These are phyloP conservation scores for Darevskia nairensis DNA, from an alignment of 2,797 vertebrate genomes.

Conservation along the genomic window DNA sequence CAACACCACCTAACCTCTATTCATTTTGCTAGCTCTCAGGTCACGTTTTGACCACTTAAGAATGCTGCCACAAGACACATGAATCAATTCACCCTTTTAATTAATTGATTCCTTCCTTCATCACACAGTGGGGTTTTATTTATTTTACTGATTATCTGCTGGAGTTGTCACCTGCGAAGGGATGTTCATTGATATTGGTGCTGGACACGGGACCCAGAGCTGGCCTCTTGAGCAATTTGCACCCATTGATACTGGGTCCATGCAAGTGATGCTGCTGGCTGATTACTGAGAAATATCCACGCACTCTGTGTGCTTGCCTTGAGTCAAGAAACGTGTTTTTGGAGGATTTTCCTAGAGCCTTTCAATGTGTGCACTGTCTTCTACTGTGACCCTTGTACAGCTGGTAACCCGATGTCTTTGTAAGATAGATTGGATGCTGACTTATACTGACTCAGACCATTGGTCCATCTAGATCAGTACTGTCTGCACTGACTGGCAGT, in stretches of 20 bases:
- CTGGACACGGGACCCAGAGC: background rate
- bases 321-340: background rate
- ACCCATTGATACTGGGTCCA: background rate
- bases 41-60: slow-evolving; percentile 2
- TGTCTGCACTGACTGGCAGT: too few relatives aligned
- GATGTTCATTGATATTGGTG: background rate
- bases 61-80: slow-evolving; percentile 16
- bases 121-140: background rate
- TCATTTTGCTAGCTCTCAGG: background rate
- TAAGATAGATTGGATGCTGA: too few relatives aligned
- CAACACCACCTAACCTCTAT: background rate
- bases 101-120: background rate
- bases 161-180: background rate
- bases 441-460: too few relatives aligned
- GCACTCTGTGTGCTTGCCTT: background rate
- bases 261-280: background rate
- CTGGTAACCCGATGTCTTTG: too few relatives aligned
- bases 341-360: too few relatives aligned
- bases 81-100: background rate
- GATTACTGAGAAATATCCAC: background rate
- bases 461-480: too few relatives aligned
- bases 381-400: too few relatives aligned
- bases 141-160: slow-evolving; percentile 1
- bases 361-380: too few relatives aligned
- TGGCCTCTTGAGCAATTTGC: background rate